Evolutionary conservation across 2,113 vertebrate genomes (phyloP).

Genomic region (Aptenodytes patagonicus): DNA sequence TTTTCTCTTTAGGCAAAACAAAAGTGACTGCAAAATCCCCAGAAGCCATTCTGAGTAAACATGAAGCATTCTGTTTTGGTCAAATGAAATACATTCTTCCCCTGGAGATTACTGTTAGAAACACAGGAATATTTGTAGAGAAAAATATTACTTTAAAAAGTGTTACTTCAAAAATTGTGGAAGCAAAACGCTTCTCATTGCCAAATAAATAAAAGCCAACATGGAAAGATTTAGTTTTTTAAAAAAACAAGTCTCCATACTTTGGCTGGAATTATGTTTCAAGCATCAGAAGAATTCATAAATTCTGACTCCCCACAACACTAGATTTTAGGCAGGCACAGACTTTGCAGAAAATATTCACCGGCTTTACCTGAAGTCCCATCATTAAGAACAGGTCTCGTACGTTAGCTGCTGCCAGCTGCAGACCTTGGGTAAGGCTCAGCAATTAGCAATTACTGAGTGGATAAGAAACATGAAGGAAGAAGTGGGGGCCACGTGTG

Average conservation of each 20-base stretch:
- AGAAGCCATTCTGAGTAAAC: conserved; percentile 47
- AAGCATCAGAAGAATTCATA: background rate
- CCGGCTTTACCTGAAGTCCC: background rate
- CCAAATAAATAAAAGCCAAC: background rate
- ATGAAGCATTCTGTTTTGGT: conserved; percentile 35
- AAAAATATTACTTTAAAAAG: background rate
- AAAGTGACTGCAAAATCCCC: conserved; percentile 26
- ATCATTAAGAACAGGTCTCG: background rate
- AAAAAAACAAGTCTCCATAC: background rate
- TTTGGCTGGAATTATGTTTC: background rate
- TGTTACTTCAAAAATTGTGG: background rate
- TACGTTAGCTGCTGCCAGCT: background rate
- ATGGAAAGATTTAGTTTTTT: background rate
- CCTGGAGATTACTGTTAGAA: conserved; percentile 1
- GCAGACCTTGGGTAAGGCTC: background rate
- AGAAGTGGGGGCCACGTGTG: background rate
- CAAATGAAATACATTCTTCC: conserved; percentile 49
- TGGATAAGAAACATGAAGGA: background rate
- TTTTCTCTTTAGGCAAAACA: conserved; percentile 60
- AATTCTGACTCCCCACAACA: background rate
- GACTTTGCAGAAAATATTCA: background rate
- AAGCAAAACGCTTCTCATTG: background rate
- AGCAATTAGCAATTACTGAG: background rate
- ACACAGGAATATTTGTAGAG: background rate
- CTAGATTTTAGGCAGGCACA: background rate